Conservation (phyloP, 2,113 vertebrate species). For the Morone saxatilis region DNA sequence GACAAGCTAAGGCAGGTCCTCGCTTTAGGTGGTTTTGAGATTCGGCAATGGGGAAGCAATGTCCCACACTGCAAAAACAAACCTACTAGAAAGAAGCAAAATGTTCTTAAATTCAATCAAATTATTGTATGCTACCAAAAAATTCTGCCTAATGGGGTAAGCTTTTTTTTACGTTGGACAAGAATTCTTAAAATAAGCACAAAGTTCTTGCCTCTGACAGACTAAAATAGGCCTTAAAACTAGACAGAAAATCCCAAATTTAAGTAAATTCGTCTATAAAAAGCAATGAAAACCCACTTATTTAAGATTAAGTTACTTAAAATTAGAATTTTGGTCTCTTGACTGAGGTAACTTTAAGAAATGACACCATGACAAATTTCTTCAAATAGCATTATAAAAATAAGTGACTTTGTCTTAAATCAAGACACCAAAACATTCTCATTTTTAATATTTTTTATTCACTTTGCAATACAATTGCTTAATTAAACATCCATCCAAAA, state of each 20-base stretch:
- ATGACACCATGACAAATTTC: constrained; percentile 11
- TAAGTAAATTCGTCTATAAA: not conserved
- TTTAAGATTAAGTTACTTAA: not conserved
- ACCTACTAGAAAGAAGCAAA: too few relatives aligned
- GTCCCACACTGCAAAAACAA: too few relatives aligned
- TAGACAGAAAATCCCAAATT: not conserved
- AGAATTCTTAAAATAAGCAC: too few relatives aligned
- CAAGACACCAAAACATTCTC: constrained; percentile 12
- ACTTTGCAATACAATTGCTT: not conserved
- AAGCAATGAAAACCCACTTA: not conserved
- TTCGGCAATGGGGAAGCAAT: too few relatives aligned
- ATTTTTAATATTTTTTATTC: not conserved
- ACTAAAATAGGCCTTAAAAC: not conserved
- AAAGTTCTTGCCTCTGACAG: too few relatives aligned
- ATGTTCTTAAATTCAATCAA: too few relatives aligned
- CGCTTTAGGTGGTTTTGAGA: too few relatives aligned
- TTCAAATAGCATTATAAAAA: not conserved
- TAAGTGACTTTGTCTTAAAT: constrained; percentile 13
- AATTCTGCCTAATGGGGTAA: too few relatives aligned
- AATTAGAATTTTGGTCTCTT: not conserved
- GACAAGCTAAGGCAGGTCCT: too few relatives aligned
- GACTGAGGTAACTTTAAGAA: not conserved
- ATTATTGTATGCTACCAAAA: too few relatives aligned
- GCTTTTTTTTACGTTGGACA: too few relatives aligned
- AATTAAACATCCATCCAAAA: not conserved